These are phyloP conservation scores for Scaptomyza pallida DNA, from an alignment of 1,140 invertebrate species.

Conservation along the genomic window DNA sequence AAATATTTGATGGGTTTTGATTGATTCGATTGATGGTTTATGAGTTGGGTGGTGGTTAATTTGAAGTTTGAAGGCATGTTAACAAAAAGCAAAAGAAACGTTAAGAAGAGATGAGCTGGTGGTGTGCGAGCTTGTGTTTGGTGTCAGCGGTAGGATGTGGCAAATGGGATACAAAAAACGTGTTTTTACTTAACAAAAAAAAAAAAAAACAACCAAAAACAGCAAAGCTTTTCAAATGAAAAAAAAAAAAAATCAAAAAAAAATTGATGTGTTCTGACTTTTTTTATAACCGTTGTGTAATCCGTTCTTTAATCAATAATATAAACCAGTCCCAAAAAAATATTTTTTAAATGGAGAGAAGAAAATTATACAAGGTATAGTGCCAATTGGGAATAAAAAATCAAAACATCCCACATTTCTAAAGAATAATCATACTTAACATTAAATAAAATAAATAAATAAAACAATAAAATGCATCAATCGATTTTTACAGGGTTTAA, in stretches of 20 bases:
- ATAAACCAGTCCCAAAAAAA: too few relatives aligned
- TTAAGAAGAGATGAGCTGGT: slow-evolving; percentile 73
- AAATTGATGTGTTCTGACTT: too few relatives aligned
- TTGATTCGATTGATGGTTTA: slow-evolving; percentile 67
- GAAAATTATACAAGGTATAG: too few relatives aligned
- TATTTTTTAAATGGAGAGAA: too few relatives aligned
- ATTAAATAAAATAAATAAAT: neutral
- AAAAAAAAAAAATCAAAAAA: too few relatives aligned
- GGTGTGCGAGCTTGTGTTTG: slow-evolving; percentile 42
- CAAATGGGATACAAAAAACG: slow-evolving; percentile 1
- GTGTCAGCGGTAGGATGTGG: slow-evolving; percentile 35
- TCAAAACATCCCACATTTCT: too few relatives aligned
- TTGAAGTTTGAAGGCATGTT: slow-evolving; percentile 78
- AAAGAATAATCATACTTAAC: too few relatives aligned
- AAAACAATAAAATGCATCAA: neutral
- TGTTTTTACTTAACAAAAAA: neutral
- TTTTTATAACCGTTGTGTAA: too few relatives aligned
- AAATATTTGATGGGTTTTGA: slow-evolving; percentile 65
- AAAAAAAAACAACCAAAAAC: neutral
- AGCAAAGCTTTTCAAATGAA: too few relatives aligned
- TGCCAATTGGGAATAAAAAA: too few relatives aligned
- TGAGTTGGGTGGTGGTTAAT: slow-evolving; percentile 67
- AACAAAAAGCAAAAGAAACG: slow-evolving; percentile 78
- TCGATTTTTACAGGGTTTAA: too few relatives aligned
- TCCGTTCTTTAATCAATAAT: too few relatives aligned